Conservation (phyloP, 2,113 vertebrate species). For the Larimichthys polyactis region DNA sequence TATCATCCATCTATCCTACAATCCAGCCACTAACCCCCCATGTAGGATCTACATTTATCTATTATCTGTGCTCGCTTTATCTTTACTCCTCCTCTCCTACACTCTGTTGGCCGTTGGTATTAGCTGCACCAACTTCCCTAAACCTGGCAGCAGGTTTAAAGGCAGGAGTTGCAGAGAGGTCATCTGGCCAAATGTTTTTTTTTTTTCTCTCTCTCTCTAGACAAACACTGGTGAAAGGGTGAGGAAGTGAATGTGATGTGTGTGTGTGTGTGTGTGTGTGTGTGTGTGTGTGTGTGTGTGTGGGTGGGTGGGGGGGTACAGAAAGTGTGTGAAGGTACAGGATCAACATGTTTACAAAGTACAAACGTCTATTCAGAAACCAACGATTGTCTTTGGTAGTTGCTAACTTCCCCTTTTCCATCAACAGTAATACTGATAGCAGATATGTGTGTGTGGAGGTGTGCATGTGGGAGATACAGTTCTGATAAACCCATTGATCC, state of each 20-base stretch:
- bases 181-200: slow-evolving; percentile 3
- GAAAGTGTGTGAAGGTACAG: slow-evolving; percentile 21
- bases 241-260: slow-evolving; percentile 32
- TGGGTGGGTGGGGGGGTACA: not conserved
- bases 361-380: slow-evolving; percentile 65
- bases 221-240: slow-evolving; percentile 12
- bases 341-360: slow-evolving; percentile 52
- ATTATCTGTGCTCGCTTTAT: slow-evolving; percentile 62
- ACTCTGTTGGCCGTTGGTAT: slow-evolving; percentile 66
- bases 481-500: slow-evolving; percentile 19
- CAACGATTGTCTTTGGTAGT: slow-evolving; percentile 59
- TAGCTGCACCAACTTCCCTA: slow-evolving; percentile 73
- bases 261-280: no score
- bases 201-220: slow-evolving; percentile 27
- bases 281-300: not conserved
- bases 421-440: slow-evolving; percentile 72
- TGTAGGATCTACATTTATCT: slow-evolving; percentile 13
- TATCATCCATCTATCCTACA: not conserved
- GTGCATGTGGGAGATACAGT: slow-evolving; percentile 2
- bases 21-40: slow-evolving; percentile 2
- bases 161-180: slow-evolving; percentile 20
- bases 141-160: slow-evolving; percentile 53
- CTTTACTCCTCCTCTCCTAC: slow-evolving; percentile 35
- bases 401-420: slow-evolving; percentile 81
- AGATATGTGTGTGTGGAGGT: slow-evolving; percentile 40